Evolutionary conservation across 2,113 vertebrate genomes (phyloP).

Genomic region (Vicugna pacos): DNA sequence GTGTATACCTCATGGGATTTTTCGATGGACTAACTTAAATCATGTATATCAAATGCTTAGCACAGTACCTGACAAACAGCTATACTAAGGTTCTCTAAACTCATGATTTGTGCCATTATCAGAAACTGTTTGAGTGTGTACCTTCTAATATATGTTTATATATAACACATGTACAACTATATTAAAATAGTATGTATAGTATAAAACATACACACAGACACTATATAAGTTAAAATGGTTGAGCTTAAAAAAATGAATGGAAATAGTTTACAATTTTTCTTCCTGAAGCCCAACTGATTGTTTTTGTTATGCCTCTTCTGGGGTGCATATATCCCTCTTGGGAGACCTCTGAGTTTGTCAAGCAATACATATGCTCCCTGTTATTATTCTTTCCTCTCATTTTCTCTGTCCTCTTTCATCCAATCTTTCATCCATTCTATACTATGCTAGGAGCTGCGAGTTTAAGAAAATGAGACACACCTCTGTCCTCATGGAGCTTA

Average conservation of each 20-base stretch:
- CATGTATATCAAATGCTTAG: neutral
- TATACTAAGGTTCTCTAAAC: neutral
- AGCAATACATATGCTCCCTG: neutral
- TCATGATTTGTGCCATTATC: neutral
- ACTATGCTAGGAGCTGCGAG: neutral
- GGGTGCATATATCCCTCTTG: neutral
- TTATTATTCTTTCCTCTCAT: neutral
- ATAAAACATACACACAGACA: neutral
- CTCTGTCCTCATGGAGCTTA: neutral
- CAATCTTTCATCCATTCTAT: neutral
- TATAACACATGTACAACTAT: neutral
- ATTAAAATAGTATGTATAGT: neutral
- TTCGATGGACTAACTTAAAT: neutral
- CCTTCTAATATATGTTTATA: neutral
- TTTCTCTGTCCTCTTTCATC: neutral
- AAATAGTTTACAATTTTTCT: neutral
- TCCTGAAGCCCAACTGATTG: neutral
- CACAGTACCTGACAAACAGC: neutral
- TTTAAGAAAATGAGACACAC: constrained; percentile 7
- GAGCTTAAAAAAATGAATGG: neutral
- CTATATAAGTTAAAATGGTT: neutral
- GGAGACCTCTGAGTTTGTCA: neutral
- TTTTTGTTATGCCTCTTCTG: neutral
- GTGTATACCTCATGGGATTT: neutral
- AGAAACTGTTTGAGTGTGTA: neutral